A percentile compares a stretch with the other conserved stretches of the same genome.
Evolutionary conservation across 2,113 vertebrate genomes (phyloP).

Genomic region (Eublepharis macularius): DNA sequence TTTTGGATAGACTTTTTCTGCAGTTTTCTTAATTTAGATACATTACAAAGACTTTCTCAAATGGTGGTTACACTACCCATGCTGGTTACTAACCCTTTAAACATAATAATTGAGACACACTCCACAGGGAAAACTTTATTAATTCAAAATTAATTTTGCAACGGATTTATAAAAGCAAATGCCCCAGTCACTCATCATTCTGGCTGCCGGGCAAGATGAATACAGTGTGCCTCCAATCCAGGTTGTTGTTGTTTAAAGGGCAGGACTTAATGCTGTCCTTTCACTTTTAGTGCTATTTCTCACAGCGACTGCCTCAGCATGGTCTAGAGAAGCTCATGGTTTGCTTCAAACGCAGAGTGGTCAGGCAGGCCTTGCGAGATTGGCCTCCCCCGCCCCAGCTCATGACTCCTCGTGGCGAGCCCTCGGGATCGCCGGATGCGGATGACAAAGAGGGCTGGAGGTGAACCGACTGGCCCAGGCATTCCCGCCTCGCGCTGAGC

Average conservation of each 20-base stretch:
- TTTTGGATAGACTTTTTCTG: not conserved
- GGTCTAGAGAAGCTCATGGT: not conserved
- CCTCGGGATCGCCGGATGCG: not conserved
- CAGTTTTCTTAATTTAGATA: not conserved
- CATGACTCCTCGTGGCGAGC: not conserved
- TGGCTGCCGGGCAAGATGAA: not conserved
- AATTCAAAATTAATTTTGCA: not conserved
- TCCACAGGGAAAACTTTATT: too few relatives aligned
- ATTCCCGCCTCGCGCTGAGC: not conserved
- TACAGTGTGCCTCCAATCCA: not conserved
- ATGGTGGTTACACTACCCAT: not conserved
- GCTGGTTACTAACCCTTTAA: not conserved
- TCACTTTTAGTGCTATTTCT: fast-evolving
- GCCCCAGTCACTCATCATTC: not conserved
- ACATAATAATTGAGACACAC: not conserved
- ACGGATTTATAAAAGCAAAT: not conserved
- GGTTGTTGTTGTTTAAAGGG: not conserved
- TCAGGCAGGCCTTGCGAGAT: too few relatives aligned
- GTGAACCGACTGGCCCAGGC: too few relatives aligned
- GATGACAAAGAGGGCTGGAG: not conserved
- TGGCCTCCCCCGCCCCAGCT: not conserved
- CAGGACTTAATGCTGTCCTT: fast-evolving
- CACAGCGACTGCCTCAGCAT: not conserved
- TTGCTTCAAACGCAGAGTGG: not conserved
- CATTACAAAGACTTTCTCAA: not conserved